Percentiles rank a stretch among this genome's conserved stretches.
phyloP scores from a whole-genome alignment of 2,113 vertebrate genomes.

The Ornithorhynchus anatinus region DNA sequence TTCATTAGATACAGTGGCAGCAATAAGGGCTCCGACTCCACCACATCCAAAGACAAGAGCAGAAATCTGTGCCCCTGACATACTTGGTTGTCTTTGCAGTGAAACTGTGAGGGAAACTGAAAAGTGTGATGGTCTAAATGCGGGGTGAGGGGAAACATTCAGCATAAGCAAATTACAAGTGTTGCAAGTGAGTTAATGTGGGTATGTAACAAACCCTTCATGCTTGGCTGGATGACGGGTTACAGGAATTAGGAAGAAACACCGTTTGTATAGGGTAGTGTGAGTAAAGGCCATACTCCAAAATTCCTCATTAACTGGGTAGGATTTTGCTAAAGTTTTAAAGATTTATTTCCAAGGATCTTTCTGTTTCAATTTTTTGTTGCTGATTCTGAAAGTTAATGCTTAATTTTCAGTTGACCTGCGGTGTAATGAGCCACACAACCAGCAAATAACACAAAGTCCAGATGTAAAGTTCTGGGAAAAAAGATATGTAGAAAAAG shows the following conservation, averaged over 20 bases:
- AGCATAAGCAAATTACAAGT: slow-evolving; percentile 48
- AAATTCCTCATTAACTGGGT: not conserved
- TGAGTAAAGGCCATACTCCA: not conserved
- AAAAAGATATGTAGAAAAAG: not conserved
- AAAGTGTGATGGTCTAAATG: slow-evolving; percentile 49
- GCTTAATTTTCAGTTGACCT: slow-evolving; percentile 78
- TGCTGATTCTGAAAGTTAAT: slow-evolving; percentile 68
- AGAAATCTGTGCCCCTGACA: slow-evolving; percentile 84
- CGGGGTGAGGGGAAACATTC: slow-evolving; percentile 57
- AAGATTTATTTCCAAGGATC: slow-evolving; percentile 42
- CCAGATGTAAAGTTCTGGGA: too few species aligned
- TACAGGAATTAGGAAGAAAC: not conserved
- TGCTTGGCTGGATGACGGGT: slow-evolving; percentile 40
- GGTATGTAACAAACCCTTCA: slow-evolving; percentile 54
- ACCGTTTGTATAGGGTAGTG: not conserved
- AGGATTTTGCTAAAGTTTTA: slow-evolving; percentile 34
- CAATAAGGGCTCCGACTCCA: slow-evolving; percentile 85
- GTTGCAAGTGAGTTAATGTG: slow-evolving; percentile 49
- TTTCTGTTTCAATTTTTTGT: slow-evolving; percentile 29
- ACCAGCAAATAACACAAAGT: slow-evolving; percentile 62
- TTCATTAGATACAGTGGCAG: slow-evolving; percentile 86
- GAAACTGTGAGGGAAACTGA: slow-evolving; percentile 18
- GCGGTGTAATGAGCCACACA: slow-evolving; percentile 61
- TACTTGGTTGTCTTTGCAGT: slow-evolving; percentile 50
- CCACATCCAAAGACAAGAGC: slow-evolving; percentile 81